A percentile compares a stretch with the other conserved stretches of the same genome.
phyloP scores from a whole-genome alignment of 2,888 invertebrate species.

The Lochmaea capreae region DNA sequence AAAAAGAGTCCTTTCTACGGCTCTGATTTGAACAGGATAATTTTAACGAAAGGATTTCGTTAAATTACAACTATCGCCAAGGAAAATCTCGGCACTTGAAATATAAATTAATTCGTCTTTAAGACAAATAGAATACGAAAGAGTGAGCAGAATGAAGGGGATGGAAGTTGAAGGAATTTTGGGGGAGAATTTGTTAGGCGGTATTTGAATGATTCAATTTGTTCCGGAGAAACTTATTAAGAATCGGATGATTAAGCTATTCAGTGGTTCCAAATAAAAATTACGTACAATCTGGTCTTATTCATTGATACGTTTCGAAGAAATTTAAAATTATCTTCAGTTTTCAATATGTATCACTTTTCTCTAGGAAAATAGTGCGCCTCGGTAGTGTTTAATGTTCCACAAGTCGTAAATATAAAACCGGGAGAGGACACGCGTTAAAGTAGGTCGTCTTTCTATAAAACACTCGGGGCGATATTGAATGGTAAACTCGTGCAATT shows the following conservation, averaged over 20 bases:
- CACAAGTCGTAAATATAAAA: slow-evolving; percentile 2
- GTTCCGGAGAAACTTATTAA: slow-evolving; percentile 11
- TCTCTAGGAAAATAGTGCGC: not conserved
- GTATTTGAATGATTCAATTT: slow-evolving; percentile 41
- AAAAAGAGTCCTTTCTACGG: not conserved
- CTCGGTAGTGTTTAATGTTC: slow-evolving; percentile 15
- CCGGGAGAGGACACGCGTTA: slow-evolving; percentile 19
- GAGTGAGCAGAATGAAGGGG: not conserved
- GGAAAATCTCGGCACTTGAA: slow-evolving; percentile 36
- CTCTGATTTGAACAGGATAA: slow-evolving; percentile 28
- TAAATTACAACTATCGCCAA: slow-evolving; percentile 36
- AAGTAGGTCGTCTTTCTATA: slow-evolving; percentile 29
- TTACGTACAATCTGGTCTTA: too few relatives aligned
- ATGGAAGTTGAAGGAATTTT: slow-evolving; percentile 17
- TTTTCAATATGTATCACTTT: not conserved
- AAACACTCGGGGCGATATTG: slow-evolving; percentile 25
- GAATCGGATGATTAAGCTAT: slow-evolving; percentile 9
- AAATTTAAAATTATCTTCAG: not conserved
- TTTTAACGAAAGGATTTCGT: slow-evolving; percentile 37
- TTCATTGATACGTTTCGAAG: too few relatives aligned
- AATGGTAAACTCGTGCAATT: slow-evolving; percentile 42
- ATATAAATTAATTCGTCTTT: slow-evolving; percentile 42
- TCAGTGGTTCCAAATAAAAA: not conserved
- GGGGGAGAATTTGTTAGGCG: slow-evolving; percentile 19
- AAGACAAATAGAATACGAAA: slow-evolving; percentile 40